phyloP scores from a whole-genome alignment of 2,888 invertebrate genomes.

The Amorpha juglandis region DNA sequence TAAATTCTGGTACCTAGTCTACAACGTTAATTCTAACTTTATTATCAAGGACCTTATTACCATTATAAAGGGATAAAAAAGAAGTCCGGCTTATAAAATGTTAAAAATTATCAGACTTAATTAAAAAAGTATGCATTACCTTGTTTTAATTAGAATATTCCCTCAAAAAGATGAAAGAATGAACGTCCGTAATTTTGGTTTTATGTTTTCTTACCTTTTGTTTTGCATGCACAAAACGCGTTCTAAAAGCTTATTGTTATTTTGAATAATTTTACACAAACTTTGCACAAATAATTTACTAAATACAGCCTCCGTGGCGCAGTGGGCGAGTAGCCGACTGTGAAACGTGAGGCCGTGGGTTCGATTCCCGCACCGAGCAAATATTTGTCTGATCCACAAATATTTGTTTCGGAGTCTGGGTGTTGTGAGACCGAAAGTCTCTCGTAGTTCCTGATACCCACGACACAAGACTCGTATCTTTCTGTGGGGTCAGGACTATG shows the following conservation, averaged over 20 bases:
- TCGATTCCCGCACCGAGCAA: no score
- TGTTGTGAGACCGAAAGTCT: no score
- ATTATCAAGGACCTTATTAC: constrained; percentile 8
- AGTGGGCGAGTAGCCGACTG: no score
- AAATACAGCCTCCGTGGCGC: no score
- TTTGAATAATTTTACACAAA: neutral
- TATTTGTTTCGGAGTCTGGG: no score
- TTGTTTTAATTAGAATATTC: constrained; percentile 30
- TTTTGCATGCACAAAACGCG: constrained; percentile 27
- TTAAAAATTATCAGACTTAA: constrained; percentile 35
- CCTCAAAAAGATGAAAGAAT: constrained; percentile 26
- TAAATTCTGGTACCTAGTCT: neutral
- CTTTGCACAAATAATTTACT: no score
- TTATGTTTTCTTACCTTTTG: constrained; percentile 26
- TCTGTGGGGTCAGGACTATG: no score
- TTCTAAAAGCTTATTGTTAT: neutral
- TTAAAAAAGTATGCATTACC: constrained; percentile 28
- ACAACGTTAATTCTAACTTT: neutral
- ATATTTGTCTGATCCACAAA: no score
- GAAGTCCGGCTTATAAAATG: constrained; percentile 8
- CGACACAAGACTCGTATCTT: no score
- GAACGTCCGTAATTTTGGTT: constrained; percentile 25
- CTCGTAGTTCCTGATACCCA: no score
- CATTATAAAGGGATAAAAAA: constrained; percentile 4
- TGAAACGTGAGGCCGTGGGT: no score